Conservation (phyloP, 1,140 invertebrate species). For the Lysiphlebus fabarum region DNA sequence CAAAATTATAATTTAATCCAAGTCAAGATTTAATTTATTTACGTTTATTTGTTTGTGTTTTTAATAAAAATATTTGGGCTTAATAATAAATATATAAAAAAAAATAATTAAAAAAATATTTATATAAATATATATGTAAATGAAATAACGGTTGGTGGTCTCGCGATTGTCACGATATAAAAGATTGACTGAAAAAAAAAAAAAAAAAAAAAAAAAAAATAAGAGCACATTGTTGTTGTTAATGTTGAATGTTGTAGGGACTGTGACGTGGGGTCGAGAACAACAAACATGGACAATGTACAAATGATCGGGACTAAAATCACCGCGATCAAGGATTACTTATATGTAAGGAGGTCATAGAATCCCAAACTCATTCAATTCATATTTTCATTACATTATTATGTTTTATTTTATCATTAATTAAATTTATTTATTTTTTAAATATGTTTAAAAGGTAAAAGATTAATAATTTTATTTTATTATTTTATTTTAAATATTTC, state of each 20-base stretch:
- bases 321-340: slow-evolving; percentile 56
- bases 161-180: too few relatives aligned
- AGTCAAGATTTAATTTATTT: too few relatives aligned
- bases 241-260: slow-evolving; percentile 55
- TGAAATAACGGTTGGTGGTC: too few relatives aligned
- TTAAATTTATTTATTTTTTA: background rate
- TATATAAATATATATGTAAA: too few relatives aligned
- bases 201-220: slow-evolving; percentile 37
- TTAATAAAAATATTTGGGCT: too few relatives aligned
- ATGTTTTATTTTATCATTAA: slow-evolving; percentile 11
- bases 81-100: too few relatives aligned
- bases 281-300: slow-evolving; percentile 56
- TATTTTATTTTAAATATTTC: slow-evolving; percentile 33
- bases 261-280: slow-evolving; percentile 47
- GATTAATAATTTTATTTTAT: slow-evolving; percentile 17
- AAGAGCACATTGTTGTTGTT: slow-evolving; percentile 49
- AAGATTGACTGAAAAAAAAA: too few relatives aligned
- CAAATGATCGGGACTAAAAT: slow-evolving; percentile 57
- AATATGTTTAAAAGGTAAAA: background rate
- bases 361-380: slow-evolving; percentile 27
- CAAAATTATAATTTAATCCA: too few relatives aligned
- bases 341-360: slow-evolving; percentile 52
- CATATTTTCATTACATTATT: slow-evolving; percentile 20
- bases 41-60: too few relatives aligned
- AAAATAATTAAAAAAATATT: too few relatives aligned